These are phyloP conservation scores for Digitonthophagus gazella DNA, from an alignment of 2,888 invertebrate species.

Conservation along the genomic window DNA sequence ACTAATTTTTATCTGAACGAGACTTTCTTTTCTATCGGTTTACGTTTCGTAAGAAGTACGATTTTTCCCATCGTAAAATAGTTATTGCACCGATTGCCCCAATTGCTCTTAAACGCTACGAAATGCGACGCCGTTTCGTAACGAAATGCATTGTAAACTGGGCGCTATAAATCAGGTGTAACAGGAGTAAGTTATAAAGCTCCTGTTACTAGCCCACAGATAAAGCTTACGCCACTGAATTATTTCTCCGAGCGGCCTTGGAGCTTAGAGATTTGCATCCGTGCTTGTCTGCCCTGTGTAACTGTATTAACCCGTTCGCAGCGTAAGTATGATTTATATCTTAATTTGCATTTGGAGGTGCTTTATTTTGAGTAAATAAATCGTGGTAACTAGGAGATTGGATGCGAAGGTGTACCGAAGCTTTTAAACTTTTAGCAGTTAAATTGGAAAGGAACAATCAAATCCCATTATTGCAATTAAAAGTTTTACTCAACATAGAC, in stretches of 20 bases:
- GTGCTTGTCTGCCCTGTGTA: conserved; percentile 24
- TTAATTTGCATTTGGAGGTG: conserved; percentile 22
- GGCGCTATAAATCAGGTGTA: conserved; percentile 19
- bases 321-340: conserved; percentile 27
- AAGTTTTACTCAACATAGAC: background rate
- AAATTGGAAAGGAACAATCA: background rate
- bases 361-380: background rate
- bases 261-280: conserved; percentile 25
- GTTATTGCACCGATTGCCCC: background rate
- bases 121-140: background rate
- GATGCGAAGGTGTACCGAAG: background rate
- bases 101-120: background rate
- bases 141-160: conserved; percentile 11
- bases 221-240: conserved; percentile 22
- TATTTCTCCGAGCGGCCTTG: conserved; percentile 22
- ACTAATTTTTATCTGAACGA: background rate
- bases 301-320: conserved; percentile 20
- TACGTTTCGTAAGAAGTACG: background rate
- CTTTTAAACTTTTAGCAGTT: background rate
- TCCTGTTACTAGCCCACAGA: conserved; percentile 16
- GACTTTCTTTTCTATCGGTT: background rate
- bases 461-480: background rate
- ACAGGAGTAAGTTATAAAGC: conserved; percentile 22
- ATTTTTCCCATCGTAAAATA: background rate
- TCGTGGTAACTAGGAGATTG: background rate